Conservation (phyloP, 2,797 vertebrate genomes). For the Muscicapa striata region DNA sequence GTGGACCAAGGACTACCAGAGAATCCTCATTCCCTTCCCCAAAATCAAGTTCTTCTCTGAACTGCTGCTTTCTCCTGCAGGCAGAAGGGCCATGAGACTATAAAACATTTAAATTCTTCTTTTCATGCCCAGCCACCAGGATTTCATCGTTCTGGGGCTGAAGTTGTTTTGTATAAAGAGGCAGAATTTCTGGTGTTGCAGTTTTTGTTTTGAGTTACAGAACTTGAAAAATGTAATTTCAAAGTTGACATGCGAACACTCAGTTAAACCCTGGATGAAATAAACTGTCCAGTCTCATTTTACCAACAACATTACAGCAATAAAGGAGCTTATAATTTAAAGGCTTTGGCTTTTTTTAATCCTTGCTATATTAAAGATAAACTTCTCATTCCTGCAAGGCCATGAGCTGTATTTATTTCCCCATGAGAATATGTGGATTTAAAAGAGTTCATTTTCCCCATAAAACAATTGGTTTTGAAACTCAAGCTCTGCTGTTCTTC, state of each 20-base stretch:
- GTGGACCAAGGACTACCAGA: neutral
- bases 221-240: neutral
- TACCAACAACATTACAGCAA: neutral
- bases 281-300: neutral
- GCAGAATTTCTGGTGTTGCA: neutral
- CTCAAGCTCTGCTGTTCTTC: neutral
- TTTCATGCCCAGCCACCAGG: neutral
- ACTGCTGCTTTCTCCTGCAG: neutral
- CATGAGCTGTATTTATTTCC: neutral
- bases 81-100: neutral
- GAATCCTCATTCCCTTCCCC: neutral
- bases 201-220: neutral
- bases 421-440: neutral
- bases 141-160: neutral
- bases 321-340: neutral
- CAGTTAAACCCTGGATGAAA: neutral
- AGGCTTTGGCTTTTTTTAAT: neutral
- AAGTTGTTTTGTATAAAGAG: neutral
- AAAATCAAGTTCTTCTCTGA: neutral
- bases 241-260: neutral
- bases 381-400: neutral
- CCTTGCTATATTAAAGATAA: neutral
- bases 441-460: neutral
- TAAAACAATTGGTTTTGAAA: neutral
- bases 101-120: neutral